A percentile compares a stretch with the other conserved stretches of the same genome.
Conservation (phyloP, 2,113 vertebrate genomes). For the Meriones unguiculatus region DNA sequence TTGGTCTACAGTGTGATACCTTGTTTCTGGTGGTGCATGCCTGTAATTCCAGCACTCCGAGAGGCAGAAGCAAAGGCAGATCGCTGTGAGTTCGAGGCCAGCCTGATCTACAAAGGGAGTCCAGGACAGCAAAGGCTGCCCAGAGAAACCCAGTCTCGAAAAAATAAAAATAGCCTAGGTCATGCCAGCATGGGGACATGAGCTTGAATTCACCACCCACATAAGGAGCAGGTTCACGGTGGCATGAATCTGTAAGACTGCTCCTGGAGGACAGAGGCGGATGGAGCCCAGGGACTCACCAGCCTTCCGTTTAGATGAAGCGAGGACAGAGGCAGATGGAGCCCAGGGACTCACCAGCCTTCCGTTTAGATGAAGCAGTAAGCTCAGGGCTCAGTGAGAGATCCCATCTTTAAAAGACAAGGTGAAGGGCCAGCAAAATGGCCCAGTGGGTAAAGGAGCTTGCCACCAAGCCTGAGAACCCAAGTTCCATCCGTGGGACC, state of each 20-base stretch:
- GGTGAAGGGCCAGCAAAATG: not conserved
- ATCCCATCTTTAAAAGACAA: not conserved
- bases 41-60: not conserved
- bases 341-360: too few relatives aligned
- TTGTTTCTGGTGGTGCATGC: not conserved
- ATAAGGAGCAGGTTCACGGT: not conserved
- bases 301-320: too few relatives aligned
- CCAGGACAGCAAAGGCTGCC: too few relatives aligned
- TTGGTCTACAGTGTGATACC: too few relatives aligned
- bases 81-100: not conserved
- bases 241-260: not conserved
- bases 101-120: not conserved
- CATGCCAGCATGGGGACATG: not conserved
- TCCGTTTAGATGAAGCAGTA: not conserved
- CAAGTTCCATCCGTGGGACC: not conserved
- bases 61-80: not conserved
- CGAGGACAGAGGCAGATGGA: not conserved
- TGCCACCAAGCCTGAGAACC: not conserved
- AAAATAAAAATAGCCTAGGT: not conserved
- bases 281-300: too few relatives aligned
- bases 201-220: too few relatives aligned
- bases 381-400: not conserved
- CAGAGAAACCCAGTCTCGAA: not conserved
- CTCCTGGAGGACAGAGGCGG: not conserved
- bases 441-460: not conserved